A percentile compares a stretch with the other conserved stretches of the same genome.
phyloP scores from a whole-genome alignment of 2,888 invertebrate species.

The Halictus quadricinctus region DNA sequence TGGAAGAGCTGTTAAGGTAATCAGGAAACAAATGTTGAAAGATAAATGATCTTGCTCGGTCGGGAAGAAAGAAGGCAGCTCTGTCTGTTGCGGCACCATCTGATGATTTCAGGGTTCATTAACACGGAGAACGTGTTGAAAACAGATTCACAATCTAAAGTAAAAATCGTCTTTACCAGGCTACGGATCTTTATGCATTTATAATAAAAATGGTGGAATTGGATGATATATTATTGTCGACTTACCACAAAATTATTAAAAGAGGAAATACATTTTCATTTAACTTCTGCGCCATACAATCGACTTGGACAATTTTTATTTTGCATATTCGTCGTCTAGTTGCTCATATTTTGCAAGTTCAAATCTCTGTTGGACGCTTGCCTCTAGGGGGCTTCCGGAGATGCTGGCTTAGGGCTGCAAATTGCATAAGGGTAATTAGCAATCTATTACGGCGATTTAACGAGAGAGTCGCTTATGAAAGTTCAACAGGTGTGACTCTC shows the following conservation, averaged over 20 bases:
- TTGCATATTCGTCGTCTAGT: too few relatives aligned
- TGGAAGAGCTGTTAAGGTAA: neutral
- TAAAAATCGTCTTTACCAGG: too few relatives aligned
- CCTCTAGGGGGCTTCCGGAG: neutral
- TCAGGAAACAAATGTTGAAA: constrained; percentile 4
- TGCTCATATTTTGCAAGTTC: neutral
- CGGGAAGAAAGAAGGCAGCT: neutral
- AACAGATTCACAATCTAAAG: neutral
- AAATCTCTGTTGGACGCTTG: neutral
- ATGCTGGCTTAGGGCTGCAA: neutral
- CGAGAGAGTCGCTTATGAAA: constrained; percentile 40
- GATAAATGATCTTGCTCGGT: neutral
- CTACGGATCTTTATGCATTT: too few relatives aligned
- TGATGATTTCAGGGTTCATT: neutral
- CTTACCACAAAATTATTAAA: too few relatives aligned
- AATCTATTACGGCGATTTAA: constrained; percentile 23
- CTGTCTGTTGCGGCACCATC: neutral
- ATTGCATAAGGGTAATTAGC: neutral
- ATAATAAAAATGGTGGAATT: neutral
- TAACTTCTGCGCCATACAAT: too few relatives aligned
- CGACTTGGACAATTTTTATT: too few relatives aligned
- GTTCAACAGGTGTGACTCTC: constrained; percentile 46
- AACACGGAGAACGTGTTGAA: neutral
- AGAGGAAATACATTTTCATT: too few relatives aligned
- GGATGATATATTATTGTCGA: too few relatives aligned